Conservation (phyloP, 1,140 invertebrate species). For the Sinonovacula constricta region DNA sequence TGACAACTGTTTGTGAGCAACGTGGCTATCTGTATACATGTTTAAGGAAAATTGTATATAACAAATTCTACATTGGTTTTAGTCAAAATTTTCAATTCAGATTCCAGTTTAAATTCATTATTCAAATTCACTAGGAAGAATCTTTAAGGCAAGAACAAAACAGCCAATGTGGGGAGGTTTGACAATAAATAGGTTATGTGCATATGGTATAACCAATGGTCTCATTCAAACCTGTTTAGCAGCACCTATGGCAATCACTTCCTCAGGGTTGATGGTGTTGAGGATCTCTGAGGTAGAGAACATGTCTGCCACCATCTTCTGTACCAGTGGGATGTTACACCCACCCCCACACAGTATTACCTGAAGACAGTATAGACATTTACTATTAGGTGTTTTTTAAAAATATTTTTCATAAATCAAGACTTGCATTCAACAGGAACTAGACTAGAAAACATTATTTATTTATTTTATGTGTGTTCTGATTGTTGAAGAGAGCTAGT, state of each 20-base stretch:
- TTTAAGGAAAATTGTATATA: conserved; percentile 7
- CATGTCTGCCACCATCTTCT: conserved; percentile 83
- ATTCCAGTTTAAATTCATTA: conserved; percentile 12
- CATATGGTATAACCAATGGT: background rate
- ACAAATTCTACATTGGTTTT: background rate
- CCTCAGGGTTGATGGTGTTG: conserved; percentile 84
- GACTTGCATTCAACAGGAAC: background rate
- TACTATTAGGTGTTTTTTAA: too few species aligned
- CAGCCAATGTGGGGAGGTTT: background rate
- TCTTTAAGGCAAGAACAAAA: background rate
- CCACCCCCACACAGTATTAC: conserved; percentile 87
- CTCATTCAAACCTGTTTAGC: conserved; percentile 82
- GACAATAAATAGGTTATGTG: background rate
- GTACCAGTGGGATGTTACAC: conserved; percentile 86
- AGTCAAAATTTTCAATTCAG: conserved; percentile 26
- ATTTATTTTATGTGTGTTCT: background rate
- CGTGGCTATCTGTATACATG: too few species aligned
- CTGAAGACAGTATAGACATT: conserved; percentile 69
- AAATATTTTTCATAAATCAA: background rate
- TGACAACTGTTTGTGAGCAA: background rate
- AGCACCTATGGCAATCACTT: conserved; percentile 88
- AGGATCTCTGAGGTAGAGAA: conserved; percentile 84
- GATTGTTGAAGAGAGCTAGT: too few species aligned
- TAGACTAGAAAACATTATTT: too few species aligned
- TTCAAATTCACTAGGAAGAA: background rate